Percentiles rank a stretch among this genome's conserved stretches.
Conservation (phyloP, 2,888 invertebrate species). For the Xestia sexstrigata region DNA sequence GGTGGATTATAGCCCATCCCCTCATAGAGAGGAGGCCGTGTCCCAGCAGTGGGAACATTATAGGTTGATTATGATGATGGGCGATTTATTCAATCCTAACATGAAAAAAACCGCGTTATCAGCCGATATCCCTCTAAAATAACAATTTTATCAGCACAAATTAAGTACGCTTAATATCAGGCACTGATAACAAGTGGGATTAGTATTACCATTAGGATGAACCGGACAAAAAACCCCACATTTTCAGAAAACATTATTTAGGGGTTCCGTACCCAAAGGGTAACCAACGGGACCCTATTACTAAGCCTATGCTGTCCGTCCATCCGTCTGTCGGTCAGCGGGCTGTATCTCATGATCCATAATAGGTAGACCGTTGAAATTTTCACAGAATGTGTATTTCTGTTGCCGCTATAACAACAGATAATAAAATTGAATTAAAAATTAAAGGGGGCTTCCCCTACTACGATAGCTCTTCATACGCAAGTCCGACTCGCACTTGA, state of each 20-base stretch:
- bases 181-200: conserved; percentile 29
- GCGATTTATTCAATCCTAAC: conserved; percentile 11
- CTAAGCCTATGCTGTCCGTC: neutral
- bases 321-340: too few relatives aligned
- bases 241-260: neutral
- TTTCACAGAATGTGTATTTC: too few relatives aligned
- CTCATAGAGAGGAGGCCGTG: too few relatives aligned
- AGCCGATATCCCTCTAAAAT: conserved; percentile 10
- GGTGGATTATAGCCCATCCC: too few relatives aligned
- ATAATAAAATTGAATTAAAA: too few relatives aligned
- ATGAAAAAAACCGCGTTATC: conserved; percentile 29
- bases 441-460: too few relatives aligned
- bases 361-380: too few relatives aligned
- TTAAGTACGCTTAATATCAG: conserved; percentile 39
- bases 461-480: too few relatives aligned
- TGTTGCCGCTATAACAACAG: too few relatives aligned
- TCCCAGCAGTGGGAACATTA: too few relatives aligned
- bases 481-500: too few relatives aligned
- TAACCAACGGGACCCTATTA: neutral
- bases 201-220: conserved; percentile 7
- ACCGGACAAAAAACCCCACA: neutral
- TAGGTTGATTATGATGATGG: neutral
- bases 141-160: conserved; percentile 43
- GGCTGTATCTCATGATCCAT: too few relatives aligned
- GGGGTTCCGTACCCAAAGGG: neutral